Base-by-base conservation (phyloP, 1,140 invertebrate species). In the Mesaphorura yosii region DNA sequence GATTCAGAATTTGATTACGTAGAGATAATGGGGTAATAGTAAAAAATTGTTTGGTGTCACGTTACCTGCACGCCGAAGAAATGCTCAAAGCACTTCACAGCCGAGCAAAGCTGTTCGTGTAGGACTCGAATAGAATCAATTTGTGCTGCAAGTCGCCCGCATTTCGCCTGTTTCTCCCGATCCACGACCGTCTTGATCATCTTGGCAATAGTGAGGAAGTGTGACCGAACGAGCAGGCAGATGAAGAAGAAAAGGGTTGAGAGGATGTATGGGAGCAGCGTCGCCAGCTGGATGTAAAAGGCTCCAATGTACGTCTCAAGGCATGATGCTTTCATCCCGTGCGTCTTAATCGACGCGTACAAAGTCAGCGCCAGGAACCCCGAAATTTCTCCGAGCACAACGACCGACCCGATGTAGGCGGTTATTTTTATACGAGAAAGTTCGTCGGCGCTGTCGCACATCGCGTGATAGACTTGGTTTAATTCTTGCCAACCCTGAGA, bases 51-150 rank as follows among this genome's bases (percentile, higher is more conserved):
- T n/a, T n/a, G n/a, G n/a, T n/a, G n/a, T 50, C 1, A 5, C 7
- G 31, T 45, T 29, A 56, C 58, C 46, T 60, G 58, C 23, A 60
- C 19, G 29, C 58, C 58, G 40, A 60, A 60, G 25, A 57, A 60
- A 23, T 47, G 31, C 38, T 60, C 58, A 41, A 60, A 60, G 44
- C 40, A 29, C 25, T 7, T 47, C 0, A 60, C 58, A 23, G 58
- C 49, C 19, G 38, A 26, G 39, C 53, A 56, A 31, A 60, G 51
- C 51, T 60, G 51, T 31, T 60, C 58, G 44, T 60, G 58, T 19
- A 60, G 28, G 20, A 60, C 40, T 38, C 58, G 44, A 26, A 60
- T 17, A 7, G 51, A 17, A 53, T 60, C 58, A 22, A 60, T 60
- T 38, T 41, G 52, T 14, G 34, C 26, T 28, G 47, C 38, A n/a